Base-by-base conservation (phyloP, 2,888 invertebrate species). In the Patella pellucida region DNA sequence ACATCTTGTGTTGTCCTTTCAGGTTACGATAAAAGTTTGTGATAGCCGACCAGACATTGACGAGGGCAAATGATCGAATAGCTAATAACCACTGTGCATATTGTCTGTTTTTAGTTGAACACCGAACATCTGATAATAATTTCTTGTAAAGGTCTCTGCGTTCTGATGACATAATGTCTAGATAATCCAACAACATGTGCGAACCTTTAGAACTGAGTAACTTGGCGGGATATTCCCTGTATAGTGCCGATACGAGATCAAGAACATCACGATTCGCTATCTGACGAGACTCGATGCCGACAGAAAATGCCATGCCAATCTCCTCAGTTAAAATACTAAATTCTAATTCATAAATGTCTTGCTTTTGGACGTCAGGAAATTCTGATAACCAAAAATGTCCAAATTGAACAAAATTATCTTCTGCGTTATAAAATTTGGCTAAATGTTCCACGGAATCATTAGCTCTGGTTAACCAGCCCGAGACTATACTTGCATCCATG, bases 361-460 rank as follows among this genome's bases (percentile, higher is more conserved):
- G 82, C 74, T 87, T 87, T 72, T 89, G 86, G 62, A 79, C 71
- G 77, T 88, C 88, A 14, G 86, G 85, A 77, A 90, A 89, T 51
- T 87, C 85, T 9, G 86, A 83, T 27, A 90, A 82, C 90, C 90
- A 90, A 79, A 90, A 90, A 79, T 90, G 90, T 72, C 89, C 87
- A 85, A 90, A 89, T 72, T 86, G 83, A 27, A 90, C 87, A 84
- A 89, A 90, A 77, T 88, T 88, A 52, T 89, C 89, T 3, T 81
- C 85, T 50, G 77, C 77, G 52, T 82, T 83, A 80, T 87, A 85
- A 81, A 86, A 90, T 7, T 79, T 72, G 15, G 86, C 75, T 52
- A 90, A 75, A 19, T 89, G 87, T 15, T 83, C 81, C 0, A 90
- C 84, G 56, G 81, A 77, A 52, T 79, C 81, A 79, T 89, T 90